These are phyloP conservation scores for Meriones psammophilus DNA, from an alignment of 2,797 vertebrate genomes.

Conservation along the genomic window DNA sequence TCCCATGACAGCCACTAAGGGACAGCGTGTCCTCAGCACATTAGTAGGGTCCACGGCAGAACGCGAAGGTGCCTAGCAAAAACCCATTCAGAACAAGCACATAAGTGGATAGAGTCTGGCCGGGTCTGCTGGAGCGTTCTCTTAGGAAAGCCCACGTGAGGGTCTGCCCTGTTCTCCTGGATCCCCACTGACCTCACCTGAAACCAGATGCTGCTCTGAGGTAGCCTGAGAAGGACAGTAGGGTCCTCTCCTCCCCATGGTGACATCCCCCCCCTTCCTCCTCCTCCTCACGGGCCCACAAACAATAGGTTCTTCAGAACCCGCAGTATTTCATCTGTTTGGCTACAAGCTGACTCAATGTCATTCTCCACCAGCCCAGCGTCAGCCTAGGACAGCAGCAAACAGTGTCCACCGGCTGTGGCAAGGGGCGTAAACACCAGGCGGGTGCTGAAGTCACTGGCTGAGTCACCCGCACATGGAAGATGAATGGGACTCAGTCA, in stretches of 20 bases:
- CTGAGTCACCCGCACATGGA: constrained; percentile 70
- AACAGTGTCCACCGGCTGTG: constrained; percentile 51
- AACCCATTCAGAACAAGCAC: neutral
- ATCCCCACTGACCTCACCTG: fast-evolving
- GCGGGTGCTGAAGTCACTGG: constrained; percentile 72
- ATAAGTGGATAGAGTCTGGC: neutral
- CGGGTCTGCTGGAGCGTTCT: neutral
- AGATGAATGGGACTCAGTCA: constrained; percentile 11
- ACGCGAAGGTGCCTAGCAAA: neutral
- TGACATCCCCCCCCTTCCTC: neutral
- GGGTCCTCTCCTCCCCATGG: too few species aligned
- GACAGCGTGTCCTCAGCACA: fast-evolving
- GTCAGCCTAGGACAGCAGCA: constrained; percentile 62
- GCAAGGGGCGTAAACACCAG: constrained; percentile 67
- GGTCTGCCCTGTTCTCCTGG: too few species aligned
- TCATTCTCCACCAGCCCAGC: constrained; percentile 35
- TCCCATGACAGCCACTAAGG: fast-evolving
- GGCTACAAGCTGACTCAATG: constrained; percentile 64
- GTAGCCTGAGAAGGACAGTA: fast-evolving
- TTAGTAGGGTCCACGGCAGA: neutral
- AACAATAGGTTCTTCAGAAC: constrained; percentile 72
- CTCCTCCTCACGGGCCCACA: neutral
- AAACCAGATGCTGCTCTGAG: neutral
- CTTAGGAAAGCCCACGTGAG: fast-evolving
- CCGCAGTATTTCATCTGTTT: constrained; percentile 62